These are phyloP conservation scores for Allophyes oxyacanthae DNA, from an alignment of 2,888 invertebrate genomes.

Conservation along the genomic window DNA sequence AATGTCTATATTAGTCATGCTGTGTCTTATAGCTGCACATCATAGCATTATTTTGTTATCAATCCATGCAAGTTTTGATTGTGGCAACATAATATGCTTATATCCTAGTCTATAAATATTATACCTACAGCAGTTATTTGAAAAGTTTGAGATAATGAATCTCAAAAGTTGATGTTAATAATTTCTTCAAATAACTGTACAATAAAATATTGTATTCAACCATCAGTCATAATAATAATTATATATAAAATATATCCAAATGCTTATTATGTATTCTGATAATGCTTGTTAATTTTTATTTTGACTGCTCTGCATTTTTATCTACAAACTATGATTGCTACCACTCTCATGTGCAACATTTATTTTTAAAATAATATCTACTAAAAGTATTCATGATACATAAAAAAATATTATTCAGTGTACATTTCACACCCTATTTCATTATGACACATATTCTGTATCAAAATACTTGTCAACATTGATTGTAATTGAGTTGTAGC, in stretches of 20 bases:
- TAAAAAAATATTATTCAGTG: slow-evolving; percentile 10
- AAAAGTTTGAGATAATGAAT: slow-evolving; percentile 18
- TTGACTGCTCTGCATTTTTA: slow-evolving; percentile 86
- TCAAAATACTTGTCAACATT: slow-evolving; percentile 20
- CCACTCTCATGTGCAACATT: slow-evolving; percentile 59
- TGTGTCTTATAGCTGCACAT: slow-evolving; percentile 51
- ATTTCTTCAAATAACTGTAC: slow-evolving; percentile 42
- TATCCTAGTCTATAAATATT: slow-evolving; percentile 37
- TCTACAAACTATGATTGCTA: slow-evolving; percentile 72
- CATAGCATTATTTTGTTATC: slow-evolving; percentile 55
- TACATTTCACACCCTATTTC: slow-evolving; percentile 11
- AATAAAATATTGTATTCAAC: slow-evolving; percentile 29
- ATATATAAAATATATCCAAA: slow-evolving; percentile 37
- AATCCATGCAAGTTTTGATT: slow-evolving; percentile 62
- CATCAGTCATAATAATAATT: slow-evolving; percentile 30
- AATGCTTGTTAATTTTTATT: slow-evolving; percentile 70
- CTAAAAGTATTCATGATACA: slow-evolving; percentile 44
- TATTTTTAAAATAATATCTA: slow-evolving; percentile 47
- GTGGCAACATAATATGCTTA: slow-evolving; percentile 57
- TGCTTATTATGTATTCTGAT: slow-evolving; percentile 55
- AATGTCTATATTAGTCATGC: slow-evolving; percentile 52
- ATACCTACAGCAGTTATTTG: slow-evolving; percentile 50
- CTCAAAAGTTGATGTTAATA: slow-evolving; percentile 6
- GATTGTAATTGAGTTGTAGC: slow-evolving; percentile 38
- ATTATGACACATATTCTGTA: slow-evolving; percentile 23